phyloP scores from a whole-genome alignment of 2,888 invertebrate genomes.

The Carabus problematicus region DNA sequence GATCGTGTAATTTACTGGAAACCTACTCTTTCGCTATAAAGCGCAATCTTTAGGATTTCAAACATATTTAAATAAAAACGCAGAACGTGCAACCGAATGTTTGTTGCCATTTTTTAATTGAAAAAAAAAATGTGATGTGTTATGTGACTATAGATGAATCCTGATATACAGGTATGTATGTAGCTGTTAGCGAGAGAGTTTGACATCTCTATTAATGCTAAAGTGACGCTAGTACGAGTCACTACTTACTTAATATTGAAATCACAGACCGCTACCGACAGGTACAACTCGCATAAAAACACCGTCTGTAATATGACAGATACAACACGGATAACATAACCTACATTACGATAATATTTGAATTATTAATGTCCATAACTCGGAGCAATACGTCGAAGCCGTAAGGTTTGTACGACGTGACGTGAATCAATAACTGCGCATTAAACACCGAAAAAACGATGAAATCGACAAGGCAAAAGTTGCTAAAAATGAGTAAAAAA shows the following conservation, averaged over 20 bases:
- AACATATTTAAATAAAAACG: no score
- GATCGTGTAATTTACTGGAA: no score
- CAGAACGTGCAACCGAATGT: no score
- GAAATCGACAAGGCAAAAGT: conserved; percentile 9
- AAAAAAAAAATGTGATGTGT: no score
- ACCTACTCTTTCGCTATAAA: no score
- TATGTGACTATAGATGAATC: no score
- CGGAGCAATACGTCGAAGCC: conserved; percentile 16
- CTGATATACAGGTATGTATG: no score
- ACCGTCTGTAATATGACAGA: conserved; percentile 23
- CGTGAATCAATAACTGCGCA: conserved; percentile 19
- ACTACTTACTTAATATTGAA: conserved; percentile 11
- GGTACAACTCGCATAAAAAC: conserved; percentile 12
- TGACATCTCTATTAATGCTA: conserved; percentile 20
- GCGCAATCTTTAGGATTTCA: no score
- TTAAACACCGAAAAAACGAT: conserved; percentile 18
- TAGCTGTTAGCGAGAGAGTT: not conserved
- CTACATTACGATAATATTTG: conserved; percentile 32
- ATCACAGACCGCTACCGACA: conserved; percentile 14
- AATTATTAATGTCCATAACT: conserved; percentile 27
- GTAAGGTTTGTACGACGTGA: conserved; percentile 21
- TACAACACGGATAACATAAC: conserved; percentile 31
- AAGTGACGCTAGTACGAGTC: conserved; percentile 18
- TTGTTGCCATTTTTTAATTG: no score
- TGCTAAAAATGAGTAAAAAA: no score